Percentiles rank a stretch among this genome's conserved stretches.
phyloP scores from a whole-genome alignment of 2,888 invertebrate species.

The Pseudolycoriella hygida region DNA sequence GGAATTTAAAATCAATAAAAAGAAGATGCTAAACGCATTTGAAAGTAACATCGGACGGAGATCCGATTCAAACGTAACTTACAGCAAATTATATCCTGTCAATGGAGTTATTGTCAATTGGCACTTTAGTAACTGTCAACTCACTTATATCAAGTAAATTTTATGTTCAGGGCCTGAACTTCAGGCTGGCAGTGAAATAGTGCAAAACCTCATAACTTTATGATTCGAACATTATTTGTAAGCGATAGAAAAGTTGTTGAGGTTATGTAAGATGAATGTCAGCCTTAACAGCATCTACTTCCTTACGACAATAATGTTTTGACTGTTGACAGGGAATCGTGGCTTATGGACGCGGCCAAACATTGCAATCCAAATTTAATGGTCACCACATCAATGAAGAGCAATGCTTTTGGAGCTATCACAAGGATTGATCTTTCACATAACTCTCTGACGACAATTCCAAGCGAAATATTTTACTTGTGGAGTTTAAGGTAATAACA shows the following conservation, averaged over 20 bases:
- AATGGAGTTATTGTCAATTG: slow-evolving; percentile 81
- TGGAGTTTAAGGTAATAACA: slow-evolving; percentile 49
- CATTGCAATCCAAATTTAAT: slow-evolving; percentile 70
- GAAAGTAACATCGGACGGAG: slow-evolving; percentile 4
- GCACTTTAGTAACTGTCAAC: slow-evolving; percentile 57
- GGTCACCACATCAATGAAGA: slow-evolving; percentile 43
- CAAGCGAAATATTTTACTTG: slow-evolving; percentile 66
- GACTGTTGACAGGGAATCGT: slow-evolving; percentile 43
- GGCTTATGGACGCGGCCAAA: slow-evolving; percentile 70
- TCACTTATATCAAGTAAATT: slow-evolving; percentile 44
- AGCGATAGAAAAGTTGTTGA: too few relatives aligned
- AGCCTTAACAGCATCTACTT: too few relatives aligned
- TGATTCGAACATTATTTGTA: too few relatives aligned
- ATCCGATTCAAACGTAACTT: slow-evolving; percentile 29
- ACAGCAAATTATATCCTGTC: slow-evolving; percentile 64
- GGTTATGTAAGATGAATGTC: too few relatives aligned
- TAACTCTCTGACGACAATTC: slow-evolving; percentile 66
- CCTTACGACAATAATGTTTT: too few relatives aligned
- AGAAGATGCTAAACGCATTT: slow-evolving; percentile 37
- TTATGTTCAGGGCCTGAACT: too few relatives aligned
- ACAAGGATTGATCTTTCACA: slow-evolving; percentile 86
- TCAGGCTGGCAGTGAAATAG: too few relatives aligned
- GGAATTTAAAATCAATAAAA: slow-evolving; percentile 84
- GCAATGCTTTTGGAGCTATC: slow-evolving; percentile 70
- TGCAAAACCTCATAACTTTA: too few relatives aligned